These are phyloP conservation scores for Desmophyllum pertusum DNA, from an alignment of 92 coral and sea anemone genomes.

Conservation along the genomic window DNA sequence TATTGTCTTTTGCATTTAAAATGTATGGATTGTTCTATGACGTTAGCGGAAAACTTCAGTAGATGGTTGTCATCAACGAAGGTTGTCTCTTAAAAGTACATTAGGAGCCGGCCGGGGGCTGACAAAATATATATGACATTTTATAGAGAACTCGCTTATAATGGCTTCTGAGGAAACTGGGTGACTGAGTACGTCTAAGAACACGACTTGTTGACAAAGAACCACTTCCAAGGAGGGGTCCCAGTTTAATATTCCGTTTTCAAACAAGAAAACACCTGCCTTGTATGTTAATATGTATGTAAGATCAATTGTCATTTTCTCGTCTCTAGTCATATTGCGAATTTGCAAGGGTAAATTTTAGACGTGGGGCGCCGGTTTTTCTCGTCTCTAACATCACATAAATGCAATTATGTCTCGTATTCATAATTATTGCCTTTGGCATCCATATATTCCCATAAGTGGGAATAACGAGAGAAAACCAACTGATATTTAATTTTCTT, in stretches of 20 bases:
- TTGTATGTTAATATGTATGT: no score
- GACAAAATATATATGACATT: background rate
- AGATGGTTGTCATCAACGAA: background rate
- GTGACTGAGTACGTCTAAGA: background rate
- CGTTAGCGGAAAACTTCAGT: background rate
- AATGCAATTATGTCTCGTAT: background rate
- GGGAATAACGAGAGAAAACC: background rate
- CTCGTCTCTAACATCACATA: background rate
- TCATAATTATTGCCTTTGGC: background rate
- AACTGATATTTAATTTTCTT: background rate
- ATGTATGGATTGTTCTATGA: background rate
- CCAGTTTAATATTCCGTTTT: no score
- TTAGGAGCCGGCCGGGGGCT: background rate
- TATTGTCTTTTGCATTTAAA: no score
- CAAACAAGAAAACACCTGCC: no score
- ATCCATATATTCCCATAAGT: background rate
- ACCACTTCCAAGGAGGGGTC: background rate
- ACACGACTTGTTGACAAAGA: background rate
- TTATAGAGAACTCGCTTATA: background rate
- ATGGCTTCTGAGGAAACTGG: background rate
- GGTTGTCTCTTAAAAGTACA: background rate
- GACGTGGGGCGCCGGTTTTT: background rate
- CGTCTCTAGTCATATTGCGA: no score
- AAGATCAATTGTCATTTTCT: no score
- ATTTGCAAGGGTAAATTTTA: background rate